Evolutionary conservation across 2,888 invertebrate genomes (phyloP).

Genomic region (Caenorhabditis plicata): DNA sequence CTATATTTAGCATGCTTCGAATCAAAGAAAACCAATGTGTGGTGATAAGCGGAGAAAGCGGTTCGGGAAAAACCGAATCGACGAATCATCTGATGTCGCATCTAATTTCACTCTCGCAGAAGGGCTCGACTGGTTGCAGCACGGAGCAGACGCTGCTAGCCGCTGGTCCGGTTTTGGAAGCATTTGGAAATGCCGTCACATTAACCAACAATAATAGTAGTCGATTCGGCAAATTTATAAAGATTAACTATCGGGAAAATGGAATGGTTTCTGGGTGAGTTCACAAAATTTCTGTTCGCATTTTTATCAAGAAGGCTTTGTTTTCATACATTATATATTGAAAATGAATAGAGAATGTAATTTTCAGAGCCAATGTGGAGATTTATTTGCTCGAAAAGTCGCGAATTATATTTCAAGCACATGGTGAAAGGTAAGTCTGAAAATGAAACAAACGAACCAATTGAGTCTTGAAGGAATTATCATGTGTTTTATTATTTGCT

Average conservation of each 20-base stretch:
- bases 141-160: constrained; percentile 93
- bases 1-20: constrained; percentile 83
- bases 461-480: constrained; percentile 75
- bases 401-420: constrained; percentile 87
- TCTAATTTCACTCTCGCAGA: constrained; percentile 84
- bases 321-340: background rate
- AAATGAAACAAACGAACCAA: too few relatives aligned
- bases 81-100: constrained; percentile 93
- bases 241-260: constrained; percentile 95
- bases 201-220: constrained; percentile 96
- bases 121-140: constrained; percentile 89
- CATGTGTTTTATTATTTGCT: constrained; percentile 94
- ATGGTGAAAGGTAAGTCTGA: constrained; percentile 75
- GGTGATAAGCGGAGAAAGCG: constrained; percentile 73
- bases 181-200: constrained; percentile 96
- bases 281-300: background rate
- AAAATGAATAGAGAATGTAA: background rate
- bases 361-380: constrained; percentile 82
- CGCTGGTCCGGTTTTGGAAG: constrained; percentile 90
- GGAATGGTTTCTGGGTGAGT: constrained; percentile 90
- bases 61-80: constrained; percentile 82
- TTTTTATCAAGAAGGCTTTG: background rate
- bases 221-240: constrained; percentile 94
- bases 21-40: constrained; percentile 88
- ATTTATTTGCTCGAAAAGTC: constrained; percentile 94